Percentiles rank a stretch among this genome's conserved stretches.
These are phyloP conservation scores for Malacosoma neustria DNA, from an alignment of 2,888 invertebrate genomes.

Conservation along the genomic window DNA sequence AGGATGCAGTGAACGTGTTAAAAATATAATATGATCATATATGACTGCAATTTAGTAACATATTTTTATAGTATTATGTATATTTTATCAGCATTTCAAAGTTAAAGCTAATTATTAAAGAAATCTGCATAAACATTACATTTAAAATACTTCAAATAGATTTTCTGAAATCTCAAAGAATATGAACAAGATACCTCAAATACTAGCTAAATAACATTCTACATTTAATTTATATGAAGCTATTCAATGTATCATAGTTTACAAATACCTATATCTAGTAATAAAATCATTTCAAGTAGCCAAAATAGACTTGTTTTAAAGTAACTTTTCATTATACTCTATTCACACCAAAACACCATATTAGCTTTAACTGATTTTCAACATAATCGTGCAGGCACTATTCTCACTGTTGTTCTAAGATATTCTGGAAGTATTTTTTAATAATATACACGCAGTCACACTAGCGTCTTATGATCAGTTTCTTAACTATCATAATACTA, in stretches of 20 bases:
- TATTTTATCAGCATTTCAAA: no score
- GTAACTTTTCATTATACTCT: not conserved
- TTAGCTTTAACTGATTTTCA: conserved; percentile 17
- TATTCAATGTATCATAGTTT: not conserved
- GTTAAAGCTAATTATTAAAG: no score
- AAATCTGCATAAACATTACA: no score
- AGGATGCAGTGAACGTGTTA: no score
- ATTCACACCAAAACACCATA: conserved; percentile 7
- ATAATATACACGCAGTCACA: not conserved
- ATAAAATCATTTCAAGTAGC: conserved; percentile 1
- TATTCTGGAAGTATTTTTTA: conserved; percentile 12
- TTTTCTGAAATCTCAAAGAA: no score
- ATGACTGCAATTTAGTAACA: no score
- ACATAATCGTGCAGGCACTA: conserved; percentile 36
- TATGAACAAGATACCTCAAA: not conserved
- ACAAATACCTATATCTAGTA: not conserved
- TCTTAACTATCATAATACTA: no score
- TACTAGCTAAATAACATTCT: not conserved
- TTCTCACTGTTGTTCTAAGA: conserved; percentile 35
- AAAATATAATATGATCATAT: no score
- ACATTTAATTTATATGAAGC: conserved; percentile 1
- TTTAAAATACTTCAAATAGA: no score
- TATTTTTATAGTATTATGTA: no score
- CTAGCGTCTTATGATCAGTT: no score
- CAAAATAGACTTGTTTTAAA: not conserved